phyloP scores from a whole-genome alignment of 2,113 vertebrate species.

The Istiophorus platypterus region DNA sequence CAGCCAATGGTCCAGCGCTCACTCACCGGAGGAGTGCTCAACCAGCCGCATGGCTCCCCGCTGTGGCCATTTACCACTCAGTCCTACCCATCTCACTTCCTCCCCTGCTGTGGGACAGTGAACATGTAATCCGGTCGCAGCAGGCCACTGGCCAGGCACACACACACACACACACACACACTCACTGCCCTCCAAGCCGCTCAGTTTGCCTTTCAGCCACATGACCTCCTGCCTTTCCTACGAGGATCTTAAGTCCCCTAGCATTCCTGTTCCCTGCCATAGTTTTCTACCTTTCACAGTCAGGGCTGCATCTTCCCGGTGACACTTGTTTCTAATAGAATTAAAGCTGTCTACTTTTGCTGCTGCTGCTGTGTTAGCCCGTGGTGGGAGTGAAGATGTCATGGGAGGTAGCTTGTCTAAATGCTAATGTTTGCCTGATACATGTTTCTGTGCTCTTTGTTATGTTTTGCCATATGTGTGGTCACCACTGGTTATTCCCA shows the following conservation, averaged over 20 bases:
- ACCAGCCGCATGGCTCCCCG: conserved; percentile 56
- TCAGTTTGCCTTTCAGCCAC: conserved; percentile 36
- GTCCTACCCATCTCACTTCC: conserved; percentile 71
- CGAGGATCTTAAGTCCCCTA: conserved; percentile 22
- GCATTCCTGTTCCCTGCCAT: not conserved
- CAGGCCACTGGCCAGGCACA: conserved; percentile 60
- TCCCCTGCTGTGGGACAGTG: conserved; percentile 76
- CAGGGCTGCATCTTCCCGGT: conserved; percentile 11
- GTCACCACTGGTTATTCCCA: conserved; percentile 56
- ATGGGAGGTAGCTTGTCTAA: conserved; percentile 1
- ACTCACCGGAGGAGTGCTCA: conserved; percentile 58
- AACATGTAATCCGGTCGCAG: conserved; percentile 81
- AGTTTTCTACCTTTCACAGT: conserved; percentile 1
- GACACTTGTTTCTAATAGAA: conserved; percentile 19
- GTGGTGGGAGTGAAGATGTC: conserved; percentile 28
- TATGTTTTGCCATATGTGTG: conserved; percentile 58
- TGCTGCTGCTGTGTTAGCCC: conserved; percentile 27
- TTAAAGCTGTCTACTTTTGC: conserved; percentile 28
- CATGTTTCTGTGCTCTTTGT: conserved; percentile 49
- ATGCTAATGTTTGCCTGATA: conserved; percentile 29
- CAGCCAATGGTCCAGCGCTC: conserved; percentile 43
- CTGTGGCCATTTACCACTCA: conserved; percentile 77
- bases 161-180: conserved; percentile 51
- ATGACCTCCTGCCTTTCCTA: conserved; percentile 28
- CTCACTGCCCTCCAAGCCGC: conserved; percentile 47